Conservation (phyloP, 2,797 vertebrate genomes). For the Poecile montanus region DNA sequence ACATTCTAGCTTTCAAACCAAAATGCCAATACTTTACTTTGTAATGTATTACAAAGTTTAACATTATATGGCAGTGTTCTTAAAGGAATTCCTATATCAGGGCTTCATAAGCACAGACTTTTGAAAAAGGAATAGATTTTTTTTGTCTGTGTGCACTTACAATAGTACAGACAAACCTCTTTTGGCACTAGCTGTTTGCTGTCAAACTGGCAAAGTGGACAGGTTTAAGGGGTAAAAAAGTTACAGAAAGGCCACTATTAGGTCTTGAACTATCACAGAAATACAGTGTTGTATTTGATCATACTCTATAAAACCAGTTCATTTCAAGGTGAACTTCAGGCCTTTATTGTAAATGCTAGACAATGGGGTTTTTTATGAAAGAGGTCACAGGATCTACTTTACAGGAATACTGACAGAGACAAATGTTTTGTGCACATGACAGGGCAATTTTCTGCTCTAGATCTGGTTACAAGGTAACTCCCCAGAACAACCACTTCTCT, state of each 20-base stretch:
- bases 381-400: constrained; percentile 66
- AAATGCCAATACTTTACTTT: background rate
- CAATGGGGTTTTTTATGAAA: constrained; percentile 64
- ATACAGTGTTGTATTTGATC: constrained; percentile 44
- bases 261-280: constrained; percentile 4
- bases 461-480: constrained; percentile 67
- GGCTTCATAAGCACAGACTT: background rate
- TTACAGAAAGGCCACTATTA: background rate
- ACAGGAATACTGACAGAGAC: constrained; percentile 62
- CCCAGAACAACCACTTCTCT: constrained; percentile 25
- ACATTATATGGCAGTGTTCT: background rate
- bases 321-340: constrained; percentile 66
- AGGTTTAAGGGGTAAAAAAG: background rate
- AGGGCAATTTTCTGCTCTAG: constrained; percentile 69
- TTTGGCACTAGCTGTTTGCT: background rate
- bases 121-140: background rate
- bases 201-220: background rate
- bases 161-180: background rate
- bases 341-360: constrained; percentile 57
- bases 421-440: constrained; percentile 69
- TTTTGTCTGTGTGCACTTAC: background rate
- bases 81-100: background rate
- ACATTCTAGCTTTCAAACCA: background rate
- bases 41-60: background rate
- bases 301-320: constrained; percentile 44